Conservation (phyloP, 2,888 invertebrate genomes). For the Macrostomum cliftonense region DNA sequence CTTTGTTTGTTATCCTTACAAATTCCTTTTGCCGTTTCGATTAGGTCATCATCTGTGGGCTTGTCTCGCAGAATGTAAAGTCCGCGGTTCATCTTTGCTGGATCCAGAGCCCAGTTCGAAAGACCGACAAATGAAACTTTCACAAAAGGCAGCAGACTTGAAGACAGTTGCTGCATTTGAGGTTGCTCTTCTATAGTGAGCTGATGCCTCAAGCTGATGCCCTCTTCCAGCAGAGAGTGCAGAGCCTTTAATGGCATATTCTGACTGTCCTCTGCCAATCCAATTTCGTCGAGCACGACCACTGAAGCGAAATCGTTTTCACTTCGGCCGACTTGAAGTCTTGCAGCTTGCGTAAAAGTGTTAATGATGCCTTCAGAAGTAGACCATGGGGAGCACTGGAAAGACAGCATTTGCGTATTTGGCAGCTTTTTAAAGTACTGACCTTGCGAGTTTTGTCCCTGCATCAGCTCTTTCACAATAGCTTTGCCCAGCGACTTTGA, state of each 20-base stretch:
- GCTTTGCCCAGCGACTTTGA: constrained; percentile 15
- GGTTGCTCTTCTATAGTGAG: too few species aligned
- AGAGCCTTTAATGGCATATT: constrained; percentile 11
- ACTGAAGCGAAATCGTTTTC: constrained; percentile 5
- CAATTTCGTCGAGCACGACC: constrained; percentile 12
- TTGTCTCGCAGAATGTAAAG: constrained; percentile 8
- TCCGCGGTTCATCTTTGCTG: constrained; percentile 15
- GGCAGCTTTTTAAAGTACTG: constrained; percentile 1
- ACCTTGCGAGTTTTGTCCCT: constrained; percentile 7
- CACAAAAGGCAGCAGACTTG: too few species aligned
- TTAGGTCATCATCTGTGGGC: constrained; percentile 4
- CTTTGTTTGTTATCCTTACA: not conserved
- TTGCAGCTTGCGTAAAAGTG: not conserved
- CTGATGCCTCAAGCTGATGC: not conserved
- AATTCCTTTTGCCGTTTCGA: constrained; percentile 6
- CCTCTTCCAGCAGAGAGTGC: constrained; percentile 4
- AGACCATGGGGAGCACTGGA: constrained; percentile 12
- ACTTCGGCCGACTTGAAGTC: not conserved
- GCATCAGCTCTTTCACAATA: constrained; percentile 9
- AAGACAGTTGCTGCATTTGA: too few species aligned
- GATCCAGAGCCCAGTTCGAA: constrained; percentile 14
- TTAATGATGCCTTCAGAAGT: constrained; percentile 9
- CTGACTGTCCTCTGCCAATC: constrained; percentile 10
- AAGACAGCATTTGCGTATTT: constrained; percentile 2
- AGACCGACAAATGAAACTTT: constrained; percentile 11